Base-by-base conservation (phyloP, 2,797 vertebrate genomes). In the Cynopterus sphinx region DNA sequence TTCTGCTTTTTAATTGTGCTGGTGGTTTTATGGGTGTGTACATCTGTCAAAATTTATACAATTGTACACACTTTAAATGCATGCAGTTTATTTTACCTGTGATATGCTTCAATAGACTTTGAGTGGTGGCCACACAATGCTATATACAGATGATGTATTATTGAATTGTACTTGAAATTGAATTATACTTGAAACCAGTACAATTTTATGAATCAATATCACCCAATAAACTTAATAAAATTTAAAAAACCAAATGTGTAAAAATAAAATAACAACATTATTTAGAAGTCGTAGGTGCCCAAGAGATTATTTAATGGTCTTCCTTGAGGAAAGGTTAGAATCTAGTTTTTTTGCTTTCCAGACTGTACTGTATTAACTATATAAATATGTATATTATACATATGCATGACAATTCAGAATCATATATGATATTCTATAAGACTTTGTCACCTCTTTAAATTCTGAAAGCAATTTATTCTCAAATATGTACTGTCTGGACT, bases 401-500 rank as follows among this genome's bases (percentile, higher is more conserved):
- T n/a, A 10, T 3, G 41, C 3, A 51, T 85, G 21, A 51, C 63
- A n/a, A 53, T 73, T 93, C 15, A 24, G 43, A 84, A 28, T 68
- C 31, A 1, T 36, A 13, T 73, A 55, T 33, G 17, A 13, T 87
- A 36, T 55, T 55, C 28, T 73, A 7, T 59, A 63, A 57, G 11
- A 12, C 26, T 22, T 82, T 82, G 74, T 28, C 22, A 70, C 7
- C 9, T 88, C 28, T 75, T 92, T 91, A 78, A 85, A 77, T 82
- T 91, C 51, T 59, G 10, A 78, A 92, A 78, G 57, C 13, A n/a
- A 74, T 31, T 92, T 75, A 67, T 73, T 90, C 49, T 81, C 67
- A 33, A 81, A 77, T 36, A 41, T 3, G 6, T 31, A 31, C 41
- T 46, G 65, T 92, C 95, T 97, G 95, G 97, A 91, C 46, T 89